Conservation (phyloP, 2,113 vertebrate genomes). For the Antigone vipio region DNA sequence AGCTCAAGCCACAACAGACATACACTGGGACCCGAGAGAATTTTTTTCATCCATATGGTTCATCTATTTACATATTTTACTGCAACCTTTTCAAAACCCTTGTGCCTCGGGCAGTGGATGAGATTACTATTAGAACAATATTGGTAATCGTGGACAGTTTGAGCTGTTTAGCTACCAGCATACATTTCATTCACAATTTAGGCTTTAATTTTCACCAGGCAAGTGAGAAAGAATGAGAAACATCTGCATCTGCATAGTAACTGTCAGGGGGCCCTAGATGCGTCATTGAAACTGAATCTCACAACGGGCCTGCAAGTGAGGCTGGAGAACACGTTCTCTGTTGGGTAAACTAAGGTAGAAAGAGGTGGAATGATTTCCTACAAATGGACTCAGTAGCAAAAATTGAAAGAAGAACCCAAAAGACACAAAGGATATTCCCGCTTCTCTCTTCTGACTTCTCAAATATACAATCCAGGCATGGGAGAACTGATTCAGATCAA, state of each 20-base stretch:
- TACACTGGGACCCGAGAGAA: not conserved
- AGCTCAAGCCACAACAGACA: constrained; percentile 11
- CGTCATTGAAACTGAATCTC: not conserved
- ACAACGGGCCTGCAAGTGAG: not conserved
- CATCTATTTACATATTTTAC: constrained; percentile 63
- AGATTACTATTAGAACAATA: constrained; percentile 35
- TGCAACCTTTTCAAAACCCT: constrained; percentile 37
- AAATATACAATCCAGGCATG: not conserved
- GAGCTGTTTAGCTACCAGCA: not conserved
- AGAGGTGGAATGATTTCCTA: not conserved
- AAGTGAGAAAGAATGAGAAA: constrained; percentile 20
- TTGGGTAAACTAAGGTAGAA: not conserved
- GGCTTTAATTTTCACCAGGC: constrained; percentile 26
- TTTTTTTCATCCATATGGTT: constrained; percentile 31
- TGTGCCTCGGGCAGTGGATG: not conserved
- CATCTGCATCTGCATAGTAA: not conserved
- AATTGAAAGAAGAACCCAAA: not conserved
- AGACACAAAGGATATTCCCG: not conserved
- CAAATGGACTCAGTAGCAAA: not conserved
- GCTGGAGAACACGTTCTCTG: not conserved
- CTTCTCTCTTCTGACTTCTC: constrained; percentile 2
- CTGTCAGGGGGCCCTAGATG: not conserved
- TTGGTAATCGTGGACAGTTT: not conserved
- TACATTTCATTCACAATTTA: constrained; percentile 8
- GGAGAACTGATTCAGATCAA: not conserved